phyloP scores from a whole-genome alignment of 1,140 invertebrate genomes.

The Hypsibius dujardini region DNA sequence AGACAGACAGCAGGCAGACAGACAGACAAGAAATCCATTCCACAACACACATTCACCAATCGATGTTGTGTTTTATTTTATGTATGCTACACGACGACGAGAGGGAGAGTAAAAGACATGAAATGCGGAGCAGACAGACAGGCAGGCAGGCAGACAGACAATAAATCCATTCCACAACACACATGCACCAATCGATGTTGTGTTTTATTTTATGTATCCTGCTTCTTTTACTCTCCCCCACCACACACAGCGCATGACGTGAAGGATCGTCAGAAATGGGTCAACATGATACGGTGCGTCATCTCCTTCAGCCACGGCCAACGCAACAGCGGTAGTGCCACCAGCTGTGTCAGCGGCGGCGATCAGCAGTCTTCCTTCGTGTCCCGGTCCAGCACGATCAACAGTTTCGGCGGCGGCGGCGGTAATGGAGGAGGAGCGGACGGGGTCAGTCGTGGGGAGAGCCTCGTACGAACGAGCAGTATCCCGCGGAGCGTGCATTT shows the following conservation, averaged over 20 bases:
- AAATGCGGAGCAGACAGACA: background rate
- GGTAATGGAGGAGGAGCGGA: conserved; percentile 36
- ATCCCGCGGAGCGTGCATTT: conserved; percentile 16
- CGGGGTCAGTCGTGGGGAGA: background rate
- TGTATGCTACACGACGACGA: conserved; percentile 5
- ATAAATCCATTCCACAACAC: no score
- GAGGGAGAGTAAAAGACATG: background rate
- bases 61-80: background rate
- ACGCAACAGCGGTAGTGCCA: background rate
- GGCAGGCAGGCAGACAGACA: background rate
- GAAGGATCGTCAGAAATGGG: conserved; percentile 79
- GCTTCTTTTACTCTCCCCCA: conserved; percentile 13
- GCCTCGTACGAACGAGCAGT: conserved; percentile 19
- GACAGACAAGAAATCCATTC: no score
- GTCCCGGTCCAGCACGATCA: conserved; percentile 38
- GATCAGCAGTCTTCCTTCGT: no score
- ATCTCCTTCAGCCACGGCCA: conserved; percentile 5
- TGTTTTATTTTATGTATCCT: no score
- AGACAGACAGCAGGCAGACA: no score
- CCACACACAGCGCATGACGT: conserved; percentile 60
- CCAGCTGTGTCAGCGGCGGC: conserved; percentile 12
- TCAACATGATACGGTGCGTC: conserved; percentile 64
- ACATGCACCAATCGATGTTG: no score
- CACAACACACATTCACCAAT: no score
- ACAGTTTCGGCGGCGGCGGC: conserved; percentile 51